These are phyloP conservation scores for Silvanus unidentatus DNA, from an alignment of 2,888 invertebrate species.

Conservation along the genomic window DNA sequence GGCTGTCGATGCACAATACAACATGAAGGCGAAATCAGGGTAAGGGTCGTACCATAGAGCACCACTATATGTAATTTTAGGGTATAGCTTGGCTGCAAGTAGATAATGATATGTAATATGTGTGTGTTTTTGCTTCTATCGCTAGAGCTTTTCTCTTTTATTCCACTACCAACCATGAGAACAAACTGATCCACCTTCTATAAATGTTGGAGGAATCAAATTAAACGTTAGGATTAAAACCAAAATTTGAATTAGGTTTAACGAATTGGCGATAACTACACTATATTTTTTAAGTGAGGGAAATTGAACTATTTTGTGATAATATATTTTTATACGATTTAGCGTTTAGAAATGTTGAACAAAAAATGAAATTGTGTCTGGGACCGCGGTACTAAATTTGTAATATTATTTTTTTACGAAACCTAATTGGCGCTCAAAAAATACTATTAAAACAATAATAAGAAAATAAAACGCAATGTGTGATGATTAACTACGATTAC, in stretches of 20 bases:
- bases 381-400: background rate
- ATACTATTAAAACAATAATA: constrained; percentile 1
- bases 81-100: constrained; percentile 42
- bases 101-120: constrained; percentile 36
- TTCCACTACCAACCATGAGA: constrained; percentile 40
- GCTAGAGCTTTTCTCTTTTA: constrained; percentile 35
- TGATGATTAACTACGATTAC: constrained; percentile 22
- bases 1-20: constrained; percentile 45
- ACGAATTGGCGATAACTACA: constrained; percentile 24
- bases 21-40: constrained; percentile 45
- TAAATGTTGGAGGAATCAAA: too few relatives aligned
- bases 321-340: constrained; percentile 35
- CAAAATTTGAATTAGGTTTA: constrained; percentile 7
- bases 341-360: constrained; percentile 13
- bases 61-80: constrained; percentile 40
- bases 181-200: constrained; percentile 7
- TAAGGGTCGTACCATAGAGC: constrained; percentile 46
- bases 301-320: constrained; percentile 36
- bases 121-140: constrained; percentile 39
- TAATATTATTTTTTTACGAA: constrained; percentile 31
- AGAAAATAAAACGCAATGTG: constrained; percentile 15
- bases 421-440: constrained; percentile 33
- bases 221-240: background rate
- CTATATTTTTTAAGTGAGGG: constrained; percentile 12
- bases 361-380: constrained; percentile 7